Base-by-base conservation (phyloP, 2,888 invertebrate genomes). In the Cephus runcator region DNA sequence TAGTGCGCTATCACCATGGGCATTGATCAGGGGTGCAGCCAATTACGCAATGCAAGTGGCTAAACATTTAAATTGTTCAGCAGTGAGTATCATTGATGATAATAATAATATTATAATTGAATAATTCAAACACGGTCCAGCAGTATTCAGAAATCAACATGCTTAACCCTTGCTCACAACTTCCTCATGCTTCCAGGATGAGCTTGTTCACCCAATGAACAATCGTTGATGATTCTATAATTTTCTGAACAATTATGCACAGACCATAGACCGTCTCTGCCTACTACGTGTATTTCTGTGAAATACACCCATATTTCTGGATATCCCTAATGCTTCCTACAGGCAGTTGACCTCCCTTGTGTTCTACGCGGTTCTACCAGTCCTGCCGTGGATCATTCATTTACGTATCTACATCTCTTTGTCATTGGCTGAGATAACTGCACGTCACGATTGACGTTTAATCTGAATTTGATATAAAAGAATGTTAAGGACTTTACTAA, bases 1-100 rank as follows among this genome's bases (percentile, higher is more conserved):
- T 15, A 97, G 97, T 9, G 97, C 97, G 0, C 93, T 98, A 78
- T 97, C 97, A 80, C 97, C 97, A 1, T 97, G 97, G 97, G 97
- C 97, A 2, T 92, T 97, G 83, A 91, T 92, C 81, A 88, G 91
- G 81, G 91, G 91, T 56, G 90, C 91, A 69, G 88, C 91, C 77
- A 95, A 95, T 90, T 97, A 97, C 88, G 97, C 97, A 30, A 95
- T 96, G 78, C 95, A 96, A 90, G 96, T 97, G 80, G 96, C 97
- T 69, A 94, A 95, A 86, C 96, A 97, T 90, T 96, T 97, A 69
- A 97, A 97, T 92, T 97, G 97, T 91, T 96, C 97, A 68, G 95
- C 96, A 90, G 94, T 94, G 83, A 86, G 90, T 89, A 40, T 40
- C 15, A 1, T 40, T 15, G 40, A 15, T 15, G 6, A 4, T 40